Evolutionary conservation across 1,140 invertebrate species (phyloP), one percentile per base, ranked within the genome.

Genomic region (Papilio polyxenes): DNA sequence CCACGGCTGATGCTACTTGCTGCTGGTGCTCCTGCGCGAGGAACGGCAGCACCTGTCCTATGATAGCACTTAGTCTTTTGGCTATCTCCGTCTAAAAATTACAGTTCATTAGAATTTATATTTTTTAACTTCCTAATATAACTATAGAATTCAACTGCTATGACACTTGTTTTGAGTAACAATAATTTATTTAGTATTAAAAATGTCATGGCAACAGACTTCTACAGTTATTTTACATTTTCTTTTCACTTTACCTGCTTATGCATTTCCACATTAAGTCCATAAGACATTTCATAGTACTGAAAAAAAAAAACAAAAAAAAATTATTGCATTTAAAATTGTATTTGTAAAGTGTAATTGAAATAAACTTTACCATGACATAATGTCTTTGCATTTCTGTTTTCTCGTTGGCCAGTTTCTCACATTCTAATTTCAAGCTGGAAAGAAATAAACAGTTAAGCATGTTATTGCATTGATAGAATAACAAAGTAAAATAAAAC

Each of bases 241-340:
- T 44, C 6, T 17, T 20, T 13, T 49, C 23, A 31, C 10, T 75
- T 75, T 96, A 99, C 98, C 97, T 99, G 99, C 97, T 99, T 99
- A 95, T 99, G 98, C 98, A 99, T 99, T 96, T 99, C 99, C 86
- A 99, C 98, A 95, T 99, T 99, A 86, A 99, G 96, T 85, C 98
- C 98, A 95, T 99, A 99, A 49, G 98, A 99, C 98, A 99, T 99
- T 96, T 99, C 99, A 96, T 99, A 99, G 95, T 99, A 99, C 98
- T 99, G 97, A 84, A 98, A 98, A 91, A 98, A 98, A 91, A 20
- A 81, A 95, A 31, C 23, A 31, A 95, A 91, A 92, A 48, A 83
- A 81, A 40, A 44, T 8, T 13, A 75, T 81, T 40, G 15, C 17
- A 53, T 59, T 11, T 69, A 37, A 53, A 56, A 81, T 75, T 17